phyloP scores from a whole-genome alignment of 2,888 invertebrate genomes.

The Ariolimax columbianus region DNA sequence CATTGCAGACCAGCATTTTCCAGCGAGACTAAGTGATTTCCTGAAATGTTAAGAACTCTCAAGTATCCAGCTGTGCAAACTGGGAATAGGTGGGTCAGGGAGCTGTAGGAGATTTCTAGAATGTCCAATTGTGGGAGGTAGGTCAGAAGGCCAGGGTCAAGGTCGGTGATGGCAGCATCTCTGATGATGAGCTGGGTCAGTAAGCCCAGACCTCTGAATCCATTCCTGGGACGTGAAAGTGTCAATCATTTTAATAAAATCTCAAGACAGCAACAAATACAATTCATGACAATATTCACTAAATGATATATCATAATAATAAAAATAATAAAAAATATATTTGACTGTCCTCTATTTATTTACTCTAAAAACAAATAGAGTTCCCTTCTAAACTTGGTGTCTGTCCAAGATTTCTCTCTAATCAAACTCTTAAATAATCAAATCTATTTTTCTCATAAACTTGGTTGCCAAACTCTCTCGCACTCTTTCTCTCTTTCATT shows the following conservation, averaged over 20 bases:
- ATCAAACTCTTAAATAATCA: too few species aligned
- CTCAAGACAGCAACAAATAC: neutral
- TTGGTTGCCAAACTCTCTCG: too few species aligned
- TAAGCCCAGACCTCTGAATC: constrained; percentile 52
- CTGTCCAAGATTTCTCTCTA: too few species aligned
- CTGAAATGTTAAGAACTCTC: constrained; percentile 47
- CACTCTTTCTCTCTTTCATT: too few species aligned
- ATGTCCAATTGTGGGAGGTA: constrained; percentile 41
- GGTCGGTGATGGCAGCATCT: constrained; percentile 37
- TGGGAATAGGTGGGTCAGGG: constrained; percentile 50
- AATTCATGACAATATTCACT: too few species aligned
- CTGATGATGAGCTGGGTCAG: constrained; percentile 49
- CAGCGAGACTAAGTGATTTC: constrained; percentile 48
- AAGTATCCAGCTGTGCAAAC: constrained; percentile 40
- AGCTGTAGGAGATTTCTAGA: constrained; percentile 51
- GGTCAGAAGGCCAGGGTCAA: constrained; percentile 51
- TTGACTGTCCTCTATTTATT: too few species aligned
- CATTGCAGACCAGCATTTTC: constrained; percentile 54
- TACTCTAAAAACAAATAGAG: too few species aligned
- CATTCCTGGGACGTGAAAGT: constrained; percentile 35
- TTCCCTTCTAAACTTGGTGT: too few species aligned
- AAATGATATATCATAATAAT: too few species aligned
- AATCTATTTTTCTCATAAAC: too few species aligned
- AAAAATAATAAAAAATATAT: too few species aligned
- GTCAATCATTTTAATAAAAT: neutral